Conservation (phyloP, 2,113 vertebrate species). For the Monopterus albus region DNA sequence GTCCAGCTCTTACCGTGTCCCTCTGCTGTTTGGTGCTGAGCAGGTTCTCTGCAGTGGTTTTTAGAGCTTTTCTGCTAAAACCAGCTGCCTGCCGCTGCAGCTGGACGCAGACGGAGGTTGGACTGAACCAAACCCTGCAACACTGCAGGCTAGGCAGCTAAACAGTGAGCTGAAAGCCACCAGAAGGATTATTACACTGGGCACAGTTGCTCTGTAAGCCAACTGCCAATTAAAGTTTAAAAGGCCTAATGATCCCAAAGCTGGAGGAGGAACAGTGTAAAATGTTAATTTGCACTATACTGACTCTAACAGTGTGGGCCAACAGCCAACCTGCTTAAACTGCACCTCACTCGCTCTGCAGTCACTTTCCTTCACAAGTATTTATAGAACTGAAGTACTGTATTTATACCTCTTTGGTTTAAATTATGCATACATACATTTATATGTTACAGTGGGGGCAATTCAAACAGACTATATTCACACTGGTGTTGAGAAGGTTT, state of each 20-base stretch:
- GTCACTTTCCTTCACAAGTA: neutral
- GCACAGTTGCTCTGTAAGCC: neutral
- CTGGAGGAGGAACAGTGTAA: neutral
- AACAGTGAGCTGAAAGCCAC: no score
- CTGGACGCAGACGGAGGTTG: no score
- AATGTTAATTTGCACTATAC: neutral
- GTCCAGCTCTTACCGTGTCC: no score
- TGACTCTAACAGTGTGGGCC: neutral
- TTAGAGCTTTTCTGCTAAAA: no score
- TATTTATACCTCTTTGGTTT: slow-evolving; percentile 26
- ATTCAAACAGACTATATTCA: neutral
- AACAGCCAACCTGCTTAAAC: neutral
- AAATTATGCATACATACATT: slow-evolving; percentile 52
- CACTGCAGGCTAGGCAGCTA: no score
- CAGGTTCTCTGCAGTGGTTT: no score
- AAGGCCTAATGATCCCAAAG: no score
- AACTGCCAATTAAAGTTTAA: no score
- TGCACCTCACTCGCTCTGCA: neutral
- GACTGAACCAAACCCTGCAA: no score
- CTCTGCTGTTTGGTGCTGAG: no score
- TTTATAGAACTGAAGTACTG: slow-evolving; percentile 2
- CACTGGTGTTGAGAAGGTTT: neutral
- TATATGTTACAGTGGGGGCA: slow-evolving; percentile 11
- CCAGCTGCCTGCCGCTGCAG: no score
- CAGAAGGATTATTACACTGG: neutral